Evolutionary conservation across 1,140 invertebrate genomes (phyloP), one percentile per base, ranked within the genome.

Genomic region (Zaprionus taronus): DNA sequence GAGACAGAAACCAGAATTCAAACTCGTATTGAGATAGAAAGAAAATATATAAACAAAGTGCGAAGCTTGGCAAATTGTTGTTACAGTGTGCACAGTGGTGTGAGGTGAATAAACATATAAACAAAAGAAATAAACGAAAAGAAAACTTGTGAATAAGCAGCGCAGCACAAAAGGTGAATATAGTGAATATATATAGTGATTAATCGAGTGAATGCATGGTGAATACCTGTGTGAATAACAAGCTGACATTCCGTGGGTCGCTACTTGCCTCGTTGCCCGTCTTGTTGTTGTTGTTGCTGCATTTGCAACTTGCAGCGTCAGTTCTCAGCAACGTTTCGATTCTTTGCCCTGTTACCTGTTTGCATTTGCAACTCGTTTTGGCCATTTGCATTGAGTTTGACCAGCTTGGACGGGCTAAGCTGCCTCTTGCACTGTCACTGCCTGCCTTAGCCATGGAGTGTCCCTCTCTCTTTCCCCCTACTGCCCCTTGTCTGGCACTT

Each of bases 351-450:
- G n/a, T 60, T 73, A 77, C 75, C 71, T 77, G 75, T 77, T 77
- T 77, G 75, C 75, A 77, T 77, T 77, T 47, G 58, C 60, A 55
- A 36, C 62, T 66, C 22, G 69, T 76, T 64, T 77, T 68, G 36
- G 47, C 51, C 53, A 62, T 71, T 77, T 77, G 75, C 75, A 77
- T 77, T 72, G 22, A 55, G 55, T 51, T 24, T 70, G 72, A 75
- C 72, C 72, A 75, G 72, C 63, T 57, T 31, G 41, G 31, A 24
- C 24, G 34, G 34, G 24, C 58, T 41, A 36, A 7, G 41, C 24
- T 14, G 9, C 31, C 60, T 41, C 14, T 31, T 9, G 28, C 28
- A 7, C 28, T 9, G 7, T 7, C 28, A 31, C 28, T 31, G 28
- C 28, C 7, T 31, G 31, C 31, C 28, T 28, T 24, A 5, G 24